Conservation (phyloP, 2,888 invertebrate genomes). For the Pilophorus perplexus region DNA sequence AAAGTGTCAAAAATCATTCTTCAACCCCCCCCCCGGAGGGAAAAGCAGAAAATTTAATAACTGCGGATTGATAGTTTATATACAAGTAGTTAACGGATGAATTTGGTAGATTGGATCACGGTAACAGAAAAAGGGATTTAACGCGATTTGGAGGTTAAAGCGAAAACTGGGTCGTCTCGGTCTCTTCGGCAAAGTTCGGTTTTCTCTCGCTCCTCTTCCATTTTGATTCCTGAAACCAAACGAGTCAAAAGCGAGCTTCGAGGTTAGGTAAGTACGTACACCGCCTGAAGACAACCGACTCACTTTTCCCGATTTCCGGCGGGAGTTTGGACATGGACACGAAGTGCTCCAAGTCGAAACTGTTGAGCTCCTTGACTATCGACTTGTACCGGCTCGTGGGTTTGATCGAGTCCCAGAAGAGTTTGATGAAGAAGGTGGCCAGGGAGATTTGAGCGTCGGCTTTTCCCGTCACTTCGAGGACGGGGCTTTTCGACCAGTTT, state of each 20-base stretch:
- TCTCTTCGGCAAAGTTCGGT: conserved; percentile 33
- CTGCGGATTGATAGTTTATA: too few species aligned
- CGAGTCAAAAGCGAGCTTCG: too few species aligned
- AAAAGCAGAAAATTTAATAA: too few species aligned
- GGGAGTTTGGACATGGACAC: conserved; percentile 44
- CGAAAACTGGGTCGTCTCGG: background rate
- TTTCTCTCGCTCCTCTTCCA: conserved; percentile 44
- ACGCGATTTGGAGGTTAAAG: background rate
- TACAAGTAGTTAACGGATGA: too few species aligned
- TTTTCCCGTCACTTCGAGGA: conserved; percentile 41
- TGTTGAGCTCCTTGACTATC: conserved; percentile 44
- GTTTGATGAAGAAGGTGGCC: conserved; percentile 40
- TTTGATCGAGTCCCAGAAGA: conserved; percentile 43
- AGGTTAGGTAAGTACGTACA: too few species aligned
- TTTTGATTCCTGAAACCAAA: conserved; percentile 44
- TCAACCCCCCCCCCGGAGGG: too few species aligned
- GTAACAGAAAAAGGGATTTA: too few species aligned
- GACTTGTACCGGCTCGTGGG: conserved; percentile 43
- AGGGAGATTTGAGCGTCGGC: conserved; percentile 42
- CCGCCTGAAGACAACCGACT: too few species aligned
- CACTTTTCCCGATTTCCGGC: conserved; percentile 45
- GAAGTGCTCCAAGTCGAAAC: conserved; percentile 44
- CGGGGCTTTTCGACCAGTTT: conserved; percentile 43
- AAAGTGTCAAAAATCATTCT: too few species aligned
- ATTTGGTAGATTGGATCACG: too few species aligned